Evolutionary conservation across 2,888 invertebrate species (phyloP), one percentile per base, ranked within the genome.

Genomic region (Epiblema foenella): DNA sequence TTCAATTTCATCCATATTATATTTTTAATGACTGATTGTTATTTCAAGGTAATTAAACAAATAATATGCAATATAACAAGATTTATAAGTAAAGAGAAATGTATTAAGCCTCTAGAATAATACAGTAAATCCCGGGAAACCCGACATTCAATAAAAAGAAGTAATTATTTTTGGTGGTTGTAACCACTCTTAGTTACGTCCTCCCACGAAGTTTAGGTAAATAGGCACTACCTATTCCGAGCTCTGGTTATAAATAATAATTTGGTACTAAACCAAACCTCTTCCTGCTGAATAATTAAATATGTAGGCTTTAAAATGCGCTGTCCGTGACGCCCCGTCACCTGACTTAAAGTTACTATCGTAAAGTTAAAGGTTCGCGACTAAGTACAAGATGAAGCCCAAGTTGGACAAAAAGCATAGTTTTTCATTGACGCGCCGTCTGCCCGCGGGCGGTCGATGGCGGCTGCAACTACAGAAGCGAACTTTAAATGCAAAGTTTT

Each of bases 391-490:
- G 81, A 81, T 82, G 75, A 76, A 71, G 76, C 77, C 73, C 75
- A 77, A 79, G 79, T 83, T 81, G 75, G 77, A 79, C 82, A 87
- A 88, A 89, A 87, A 87, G 84, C 82, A 87, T 89, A 89, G 89
- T 89, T 90, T 90, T 91, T 88, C 87, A 84, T 85, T 82, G 87
- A 82, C 89, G 86, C 89, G 85, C 80, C 83, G 77, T 77, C 79
- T 74, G 69, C 70, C 65, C 76, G 78, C 73, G 82, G 91, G 78
- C 83, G 87, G 90, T 92, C 92, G 88, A 91, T 92, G 88, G 70
- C 79, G 74, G 79, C 83, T 84, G 84, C 86, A 85, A 82, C 81
- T 79, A 78, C 78, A 83, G 81, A 81, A 83, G 75, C 75, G 75
- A 79, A 78, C 79, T 79, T 78, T 72, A 71, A 71, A 71, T 71